Base-by-base conservation (phyloP, 2,113 vertebrate genomes). In the Cromileptes altivelis region DNA sequence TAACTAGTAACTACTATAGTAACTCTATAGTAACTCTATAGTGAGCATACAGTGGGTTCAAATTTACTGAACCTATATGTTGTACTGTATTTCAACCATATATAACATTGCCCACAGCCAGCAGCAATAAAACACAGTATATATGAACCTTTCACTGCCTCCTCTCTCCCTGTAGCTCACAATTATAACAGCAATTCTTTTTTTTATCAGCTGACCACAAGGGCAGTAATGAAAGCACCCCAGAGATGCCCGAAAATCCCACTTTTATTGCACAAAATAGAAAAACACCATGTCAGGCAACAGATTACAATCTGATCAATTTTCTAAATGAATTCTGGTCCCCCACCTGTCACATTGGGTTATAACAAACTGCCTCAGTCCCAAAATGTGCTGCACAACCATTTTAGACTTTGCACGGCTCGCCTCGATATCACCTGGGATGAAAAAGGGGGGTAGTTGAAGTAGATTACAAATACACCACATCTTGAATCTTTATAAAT, bases 301-400 rank as follows among this genome's bases (percentile, higher is more conserved):
- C 57, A 74, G 70, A 85, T 82, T 79, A 84, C 70, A 88, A 74
- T 83, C 60, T 85, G 69, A 90, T 90, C 70, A 78, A 85, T 93
- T 89, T 77, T 81, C 69, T 74, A 77, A 91, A 90, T 89, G 19
- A 87, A 90, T 87, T 81, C 80, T 85, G 84, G 73, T 65, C 64
- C 69, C 50, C 67, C 71, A 76, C 78, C 68, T 87, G 78, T 88
- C 89, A 89, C 67, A 78, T 3, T 18, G 49, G 72, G 75, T 85
- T 82, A 82, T 63, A 78, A 73, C 40, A 81, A 73, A 65, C 71
- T 71, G 78, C 62, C 60, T 72, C 45, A 23, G 85, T 23, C 42
- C 50, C 78, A 79, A 58, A 88, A 67, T 72, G 72, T 75, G 70
- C 80, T 60, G 55, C 70, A 80, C 70, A 79, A 69, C n/a, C 30